Conservation (phyloP, 2,113 vertebrate genomes). For the Phalacrocorax pelagicus region DNA sequence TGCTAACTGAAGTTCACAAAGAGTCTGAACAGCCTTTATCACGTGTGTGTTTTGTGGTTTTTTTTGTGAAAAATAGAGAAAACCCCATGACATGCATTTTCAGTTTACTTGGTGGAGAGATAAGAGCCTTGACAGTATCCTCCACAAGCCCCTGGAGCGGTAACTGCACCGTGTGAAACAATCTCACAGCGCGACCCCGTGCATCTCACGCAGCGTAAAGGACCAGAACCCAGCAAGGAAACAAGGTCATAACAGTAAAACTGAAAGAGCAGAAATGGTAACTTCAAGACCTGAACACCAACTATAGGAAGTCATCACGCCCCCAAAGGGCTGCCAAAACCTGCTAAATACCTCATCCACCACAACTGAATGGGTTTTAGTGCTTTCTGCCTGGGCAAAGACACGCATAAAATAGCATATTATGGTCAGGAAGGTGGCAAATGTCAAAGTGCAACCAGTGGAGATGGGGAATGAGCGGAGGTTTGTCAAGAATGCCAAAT, state of each 20-base stretch:
- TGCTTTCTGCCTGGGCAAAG: background rate
- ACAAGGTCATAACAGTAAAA: background rate
- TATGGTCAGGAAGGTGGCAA: background rate
- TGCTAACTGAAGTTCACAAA: background rate
- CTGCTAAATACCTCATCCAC: background rate
- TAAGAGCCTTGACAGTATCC: background rate
- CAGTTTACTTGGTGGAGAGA: background rate
- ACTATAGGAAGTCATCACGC: background rate
- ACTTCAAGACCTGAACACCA: background rate
- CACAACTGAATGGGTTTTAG: background rate
- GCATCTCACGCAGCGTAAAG: background rate
- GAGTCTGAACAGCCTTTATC: background rate
- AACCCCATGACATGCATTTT: background rate
- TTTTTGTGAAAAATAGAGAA: background rate
- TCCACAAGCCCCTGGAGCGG: fast-evolving
- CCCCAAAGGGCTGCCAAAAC: background rate
- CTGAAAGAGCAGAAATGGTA: background rate
- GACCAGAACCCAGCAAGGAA: background rate
- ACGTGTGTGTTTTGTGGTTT: background rate
- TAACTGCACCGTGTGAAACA: background rate
- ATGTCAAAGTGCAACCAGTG: background rate
- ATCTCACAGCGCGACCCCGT: fast-evolving
- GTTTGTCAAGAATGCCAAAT: background rate
- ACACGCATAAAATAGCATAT: fast-evolving
- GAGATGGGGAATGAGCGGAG: background rate